A percentile compares a stretch with the other conserved stretches of the same genome.
Conservation (phyloP, 1,140 invertebrate genomes). For the Vollenhovia emeryi region DNA sequence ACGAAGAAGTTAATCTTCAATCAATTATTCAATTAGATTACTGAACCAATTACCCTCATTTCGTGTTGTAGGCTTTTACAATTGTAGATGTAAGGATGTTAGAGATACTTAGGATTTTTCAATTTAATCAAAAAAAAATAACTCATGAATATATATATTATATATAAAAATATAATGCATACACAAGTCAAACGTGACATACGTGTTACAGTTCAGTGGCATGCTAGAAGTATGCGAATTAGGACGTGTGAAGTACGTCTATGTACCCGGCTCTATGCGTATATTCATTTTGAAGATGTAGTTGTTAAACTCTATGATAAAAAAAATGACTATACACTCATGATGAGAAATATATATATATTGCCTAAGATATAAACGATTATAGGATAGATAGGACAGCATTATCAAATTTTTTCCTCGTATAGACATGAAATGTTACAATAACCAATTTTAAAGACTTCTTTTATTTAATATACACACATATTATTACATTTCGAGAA, state of each 20-base stretch:
- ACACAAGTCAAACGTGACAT: slow-evolving; percentile 66
- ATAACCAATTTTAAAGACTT: slow-evolving; percentile 77
- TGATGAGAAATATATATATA: slow-evolving; percentile 68
- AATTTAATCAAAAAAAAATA: slow-evolving; percentile 78
- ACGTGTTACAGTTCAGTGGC: slow-evolving; percentile 69
- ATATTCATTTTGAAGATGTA: slow-evolving; percentile 73
- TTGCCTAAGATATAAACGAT: slow-evolving; percentile 74
- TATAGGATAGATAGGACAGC: slow-evolving; percentile 83
- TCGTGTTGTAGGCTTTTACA: slow-evolving; percentile 72
- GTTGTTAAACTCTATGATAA: slow-evolving; percentile 76
- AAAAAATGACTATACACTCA: slow-evolving; percentile 76
- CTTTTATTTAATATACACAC: slow-evolving; percentile 71
- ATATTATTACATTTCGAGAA: slow-evolving; percentile 36
- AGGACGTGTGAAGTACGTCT: slow-evolving; percentile 61
- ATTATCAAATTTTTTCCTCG: slow-evolving; percentile 82
- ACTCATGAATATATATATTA: slow-evolving; percentile 66
- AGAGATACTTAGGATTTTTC: slow-evolving; percentile 77
- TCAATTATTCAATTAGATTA: slow-evolving; percentile 64
- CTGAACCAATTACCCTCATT: slow-evolving; percentile 66
- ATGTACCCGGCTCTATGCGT: slow-evolving; percentile 62
- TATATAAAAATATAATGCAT: slow-evolving; percentile 22
- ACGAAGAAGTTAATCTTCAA: slow-evolving; percentile 62
- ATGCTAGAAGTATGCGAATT: slow-evolving; percentile 58
- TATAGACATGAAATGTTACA: slow-evolving; percentile 77
- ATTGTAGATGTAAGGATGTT: slow-evolving; percentile 73